Percentiles rank a stretch among this genome's conserved stretches.
Evolutionary conservation across 37 sponge, comb jelly and placozoan species (phyloP).

Genomic region (Spongilla lacustris): DNA sequence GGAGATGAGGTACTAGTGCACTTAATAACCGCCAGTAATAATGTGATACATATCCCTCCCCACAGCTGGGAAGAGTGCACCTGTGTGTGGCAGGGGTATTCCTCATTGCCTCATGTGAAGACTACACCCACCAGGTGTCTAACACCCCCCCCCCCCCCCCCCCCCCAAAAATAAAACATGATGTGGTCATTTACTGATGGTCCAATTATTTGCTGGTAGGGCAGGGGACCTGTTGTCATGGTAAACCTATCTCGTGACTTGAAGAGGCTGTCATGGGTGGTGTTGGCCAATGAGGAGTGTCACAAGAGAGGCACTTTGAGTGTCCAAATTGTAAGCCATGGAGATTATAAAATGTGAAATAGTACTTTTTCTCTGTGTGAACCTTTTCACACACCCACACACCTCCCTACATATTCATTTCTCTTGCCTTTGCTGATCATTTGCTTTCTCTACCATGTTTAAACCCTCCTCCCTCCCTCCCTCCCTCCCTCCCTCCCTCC

Average conservation of each 20-base stretch:
- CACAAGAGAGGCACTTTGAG: neutral
- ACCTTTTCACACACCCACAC: no score
- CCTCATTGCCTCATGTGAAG: conserved; percentile 17
- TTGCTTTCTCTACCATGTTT: no score
- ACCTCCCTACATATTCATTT: no score
- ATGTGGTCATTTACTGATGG: neutral
- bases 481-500: no score
- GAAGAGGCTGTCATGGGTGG: conserved; percentile 1
- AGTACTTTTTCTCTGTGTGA: no score
- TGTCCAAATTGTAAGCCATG: neutral
- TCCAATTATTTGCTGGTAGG: neutral
- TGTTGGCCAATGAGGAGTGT: neutral
- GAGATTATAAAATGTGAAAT: no score
- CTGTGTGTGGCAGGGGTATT: conserved; percentile 64
- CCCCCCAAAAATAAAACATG: no score
- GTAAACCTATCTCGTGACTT: conserved; percentile 35
- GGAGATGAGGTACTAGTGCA: conserved; percentile 21
- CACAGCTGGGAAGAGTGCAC: conserved; percentile 64
- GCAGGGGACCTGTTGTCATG: conserved; percentile 20
- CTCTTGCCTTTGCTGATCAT: no score
- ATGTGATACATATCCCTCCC: neutral
- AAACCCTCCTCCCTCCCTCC: no score
- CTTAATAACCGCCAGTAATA: neutral
- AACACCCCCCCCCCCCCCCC: neutral
- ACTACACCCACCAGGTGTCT: neutral